phyloP scores from a whole-genome alignment of 2,888 invertebrate species.

The Harpagoxenus sublaevis region DNA sequence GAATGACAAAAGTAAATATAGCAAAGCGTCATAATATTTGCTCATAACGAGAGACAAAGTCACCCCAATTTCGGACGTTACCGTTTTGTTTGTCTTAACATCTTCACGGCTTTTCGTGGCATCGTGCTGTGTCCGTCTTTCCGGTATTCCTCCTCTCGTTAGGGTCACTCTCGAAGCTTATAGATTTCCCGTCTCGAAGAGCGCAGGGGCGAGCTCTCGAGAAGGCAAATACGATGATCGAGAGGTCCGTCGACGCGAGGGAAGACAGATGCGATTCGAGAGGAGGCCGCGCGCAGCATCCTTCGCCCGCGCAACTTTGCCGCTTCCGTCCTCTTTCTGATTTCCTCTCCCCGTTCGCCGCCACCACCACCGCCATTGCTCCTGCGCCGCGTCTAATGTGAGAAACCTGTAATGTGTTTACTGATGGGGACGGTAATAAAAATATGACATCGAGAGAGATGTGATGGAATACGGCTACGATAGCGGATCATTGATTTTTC shows the following conservation, averaged over 20 bases:
- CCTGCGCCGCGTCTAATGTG: constrained; percentile 71
- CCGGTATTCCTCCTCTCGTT: constrained; percentile 40
- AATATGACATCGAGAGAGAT: constrained; percentile 74
- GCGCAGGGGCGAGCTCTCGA: constrained; percentile 29
- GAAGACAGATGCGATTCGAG: constrained; percentile 67
- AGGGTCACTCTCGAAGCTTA: constrained; percentile 41
- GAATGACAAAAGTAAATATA: neutral
- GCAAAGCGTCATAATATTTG: neutral
- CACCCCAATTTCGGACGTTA: constrained; percentile 29
- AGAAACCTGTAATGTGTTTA: constrained; percentile 79
- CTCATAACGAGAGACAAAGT: neutral
- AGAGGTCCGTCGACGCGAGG: constrained; percentile 61
- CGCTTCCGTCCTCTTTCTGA: constrained; percentile 61
- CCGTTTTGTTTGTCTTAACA: constrained; percentile 57
- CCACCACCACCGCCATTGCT: neutral
- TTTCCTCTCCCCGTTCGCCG: constrained; percentile 2
- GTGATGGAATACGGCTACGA: constrained; percentile 75
- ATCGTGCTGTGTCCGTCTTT: constrained; percentile 6
- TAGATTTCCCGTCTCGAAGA: constrained; percentile 52
- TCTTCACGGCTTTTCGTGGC: constrained; percentile 38
- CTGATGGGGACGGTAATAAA: constrained; percentile 76
- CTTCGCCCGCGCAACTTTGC: constrained; percentile 48
- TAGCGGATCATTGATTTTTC: constrained; percentile 66
- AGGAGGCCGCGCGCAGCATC: constrained; percentile 48
- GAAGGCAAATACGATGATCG: constrained; percentile 66